phyloP scores from a whole-genome alignment of 2,113 vertebrate genomes.

The Mesembrinibis cayennensis region DNA sequence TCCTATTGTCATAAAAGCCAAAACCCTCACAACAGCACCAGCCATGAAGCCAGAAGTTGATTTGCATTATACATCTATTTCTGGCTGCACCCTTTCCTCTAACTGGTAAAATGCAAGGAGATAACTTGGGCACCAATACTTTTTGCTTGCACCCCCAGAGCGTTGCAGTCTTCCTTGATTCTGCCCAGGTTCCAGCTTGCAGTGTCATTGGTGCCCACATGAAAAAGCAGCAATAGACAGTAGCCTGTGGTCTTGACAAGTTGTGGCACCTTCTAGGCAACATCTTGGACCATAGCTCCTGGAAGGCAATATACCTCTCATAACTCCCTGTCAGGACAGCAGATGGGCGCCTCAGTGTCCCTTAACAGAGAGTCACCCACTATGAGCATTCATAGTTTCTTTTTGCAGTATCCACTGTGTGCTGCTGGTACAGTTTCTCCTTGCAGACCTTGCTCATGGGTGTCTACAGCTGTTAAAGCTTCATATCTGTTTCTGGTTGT shows the following conservation, averaged over 20 bases:
- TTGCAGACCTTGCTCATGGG: fast-evolving
- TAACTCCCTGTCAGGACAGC: neutral
- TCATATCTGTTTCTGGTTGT: neutral
- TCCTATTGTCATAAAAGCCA: neutral
- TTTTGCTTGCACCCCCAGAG: neutral
- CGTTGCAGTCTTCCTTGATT: neutral
- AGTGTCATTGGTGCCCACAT: neutral
- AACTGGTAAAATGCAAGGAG: neutral
- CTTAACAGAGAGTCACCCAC: neutral
- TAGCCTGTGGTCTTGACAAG: neutral
- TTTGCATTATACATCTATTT: neutral
- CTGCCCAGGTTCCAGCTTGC: neutral
- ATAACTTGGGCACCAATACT: neutral
- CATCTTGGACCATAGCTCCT: neutral
- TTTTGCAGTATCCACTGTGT: neutral
- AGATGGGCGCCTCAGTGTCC: fast-evolving
- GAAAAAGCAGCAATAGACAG: neutral
- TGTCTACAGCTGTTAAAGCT: neutral
- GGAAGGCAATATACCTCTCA: neutral
- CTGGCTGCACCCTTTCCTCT: neutral
- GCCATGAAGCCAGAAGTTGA: neutral
- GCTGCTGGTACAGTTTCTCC: neutral
- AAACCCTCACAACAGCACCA: neutral
- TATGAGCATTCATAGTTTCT: fast-evolving
- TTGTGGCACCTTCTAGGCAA: neutral